Percentiles rank a stretch among this genome's conserved stretches.
Evolutionary conservation across 64 coral and sea anemone genomes (phyloP).

Genomic region (Pocillopora damicornis): DNA sequence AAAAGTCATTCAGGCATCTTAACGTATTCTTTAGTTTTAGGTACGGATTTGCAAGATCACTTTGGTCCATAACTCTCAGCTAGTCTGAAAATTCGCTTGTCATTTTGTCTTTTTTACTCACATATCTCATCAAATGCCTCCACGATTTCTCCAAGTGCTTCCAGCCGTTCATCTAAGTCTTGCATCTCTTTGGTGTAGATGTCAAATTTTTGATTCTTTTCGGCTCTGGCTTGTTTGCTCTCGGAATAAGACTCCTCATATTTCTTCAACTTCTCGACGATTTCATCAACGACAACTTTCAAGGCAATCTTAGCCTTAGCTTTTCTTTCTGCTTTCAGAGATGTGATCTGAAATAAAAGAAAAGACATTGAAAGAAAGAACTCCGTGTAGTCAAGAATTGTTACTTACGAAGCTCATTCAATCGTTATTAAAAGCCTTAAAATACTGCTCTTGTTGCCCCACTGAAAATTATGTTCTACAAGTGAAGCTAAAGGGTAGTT

Average conservation of each 20-base stretch:
- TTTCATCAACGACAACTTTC: slow-evolving; percentile 44
- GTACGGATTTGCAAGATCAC: too few relatives aligned
- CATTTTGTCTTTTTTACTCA: slow-evolving; percentile 36
- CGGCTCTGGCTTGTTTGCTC: slow-evolving; percentile 46
- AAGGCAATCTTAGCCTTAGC: slow-evolving; percentile 39
- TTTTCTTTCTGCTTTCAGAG: slow-evolving; percentile 39
- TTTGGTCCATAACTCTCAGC: too few relatives aligned
- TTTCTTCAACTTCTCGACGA: slow-evolving; percentile 50
- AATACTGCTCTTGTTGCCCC: not conserved
- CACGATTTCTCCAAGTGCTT: slow-evolving; percentile 59
- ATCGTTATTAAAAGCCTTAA: not conserved
- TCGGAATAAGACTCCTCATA: slow-evolving; percentile 53
- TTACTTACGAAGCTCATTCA: too few relatives aligned
- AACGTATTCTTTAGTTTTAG: too few relatives aligned
- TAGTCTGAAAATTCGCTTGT: too few relatives aligned
- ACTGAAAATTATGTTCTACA: too few relatives aligned
- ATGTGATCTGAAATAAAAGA: slow-evolving; percentile 25
- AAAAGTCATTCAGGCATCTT: too few relatives aligned
- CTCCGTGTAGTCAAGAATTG: too few relatives aligned
- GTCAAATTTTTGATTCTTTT: slow-evolving; percentile 56
- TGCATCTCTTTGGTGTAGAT: slow-evolving; percentile 50
- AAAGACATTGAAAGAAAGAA: not conserved
- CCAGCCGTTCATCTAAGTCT: slow-evolving; percentile 53
- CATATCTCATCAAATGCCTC: slow-evolving; percentile 88
- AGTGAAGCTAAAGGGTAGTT: too few relatives aligned